phyloP scores from a whole-genome alignment of 2,888 invertebrate genomes.

The Lasioglossum zephyrum region DNA sequence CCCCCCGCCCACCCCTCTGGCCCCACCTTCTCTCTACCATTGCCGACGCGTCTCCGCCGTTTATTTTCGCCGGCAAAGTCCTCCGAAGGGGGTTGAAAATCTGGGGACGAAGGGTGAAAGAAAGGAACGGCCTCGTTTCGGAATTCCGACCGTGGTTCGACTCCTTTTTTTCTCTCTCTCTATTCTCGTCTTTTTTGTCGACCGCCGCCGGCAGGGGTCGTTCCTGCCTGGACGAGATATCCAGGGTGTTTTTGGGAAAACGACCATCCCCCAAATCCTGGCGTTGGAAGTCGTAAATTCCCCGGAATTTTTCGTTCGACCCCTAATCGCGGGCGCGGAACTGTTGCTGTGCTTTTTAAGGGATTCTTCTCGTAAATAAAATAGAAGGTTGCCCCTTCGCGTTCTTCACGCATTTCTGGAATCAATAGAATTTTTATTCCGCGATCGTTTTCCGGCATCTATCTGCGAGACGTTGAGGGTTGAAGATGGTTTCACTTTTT shows the following conservation, averaged over 20 bases:
- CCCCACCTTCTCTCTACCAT: not conserved
- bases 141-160: slow-evolving; percentile 25
- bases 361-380: slow-evolving; percentile 1
- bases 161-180: not conserved
- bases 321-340: not conserved
- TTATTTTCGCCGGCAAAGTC: slow-evolving; percentile 64
- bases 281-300: not conserved
- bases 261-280: not conserved
- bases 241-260: not conserved
- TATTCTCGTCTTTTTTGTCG: not conserved
- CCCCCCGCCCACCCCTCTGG: slow-evolving; percentile 24
- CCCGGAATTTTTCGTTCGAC: not conserved
- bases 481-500: not conserved
- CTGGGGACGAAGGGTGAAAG: slow-evolving; percentile 22
- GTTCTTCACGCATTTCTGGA: not conserved
- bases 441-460: not conserved
- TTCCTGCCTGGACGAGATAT: slow-evolving; percentile 6
- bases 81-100: slow-evolving; percentile 38
- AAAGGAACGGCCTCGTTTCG: slow-evolving; percentile 45
- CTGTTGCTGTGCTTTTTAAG: not conserved
- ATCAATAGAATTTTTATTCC: not conserved
- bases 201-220: not conserved
- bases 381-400: not conserved
- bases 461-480: not conserved
- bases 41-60: slow-evolving; percentile 54